A percentile compares a stretch with the other conserved stretches of the same genome.
These are phyloP conservation scores for Drosophila dunni DNA, from an alignment of 1,140 invertebrate species.

Conservation along the genomic window DNA sequence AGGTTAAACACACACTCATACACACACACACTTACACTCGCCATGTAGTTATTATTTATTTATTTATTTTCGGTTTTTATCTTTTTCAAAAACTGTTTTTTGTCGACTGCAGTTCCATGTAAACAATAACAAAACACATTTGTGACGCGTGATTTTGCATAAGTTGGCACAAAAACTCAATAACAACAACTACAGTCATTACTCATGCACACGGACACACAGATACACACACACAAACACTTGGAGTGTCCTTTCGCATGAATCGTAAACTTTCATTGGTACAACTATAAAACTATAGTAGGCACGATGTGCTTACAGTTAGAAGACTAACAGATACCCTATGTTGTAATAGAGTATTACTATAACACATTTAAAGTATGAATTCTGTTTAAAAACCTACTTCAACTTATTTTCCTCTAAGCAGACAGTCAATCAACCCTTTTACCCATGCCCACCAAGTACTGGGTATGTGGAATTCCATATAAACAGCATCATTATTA, in stretches of 20 bases:
- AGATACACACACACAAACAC: constrained; percentile 12
- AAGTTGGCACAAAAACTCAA: constrained; percentile 67
- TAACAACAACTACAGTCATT: constrained; percentile 32
- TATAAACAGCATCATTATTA: constrained; percentile 29
- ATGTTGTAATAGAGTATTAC: too few species aligned
- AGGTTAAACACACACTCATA: constrained; percentile 50
- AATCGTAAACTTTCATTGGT: constrained; percentile 21
- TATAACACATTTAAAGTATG: too few species aligned
- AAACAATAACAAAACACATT: constrained; percentile 83
- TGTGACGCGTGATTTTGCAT: constrained; percentile 83
- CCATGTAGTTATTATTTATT: constrained; percentile 61
- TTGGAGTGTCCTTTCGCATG: constrained; percentile 51
- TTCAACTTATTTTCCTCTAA: background rate
- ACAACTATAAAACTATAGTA: constrained; percentile 8
- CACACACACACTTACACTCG: constrained; percentile 18
- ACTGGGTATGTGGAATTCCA: constrained; percentile 22
- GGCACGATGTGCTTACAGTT: background rate
- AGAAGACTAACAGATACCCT: background rate
- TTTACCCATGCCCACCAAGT: background rate
- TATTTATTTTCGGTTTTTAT: constrained; percentile 45
- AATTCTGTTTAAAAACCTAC: background rate
- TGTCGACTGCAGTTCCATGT: constrained; percentile 72
- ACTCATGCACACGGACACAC: constrained; percentile 29
- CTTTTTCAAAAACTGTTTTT: constrained; percentile 34
- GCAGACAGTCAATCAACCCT: background rate